These are phyloP conservation scores for Drosophila tropicalis DNA, from an alignment of 1,140 invertebrate species.

Conservation along the genomic window DNA sequence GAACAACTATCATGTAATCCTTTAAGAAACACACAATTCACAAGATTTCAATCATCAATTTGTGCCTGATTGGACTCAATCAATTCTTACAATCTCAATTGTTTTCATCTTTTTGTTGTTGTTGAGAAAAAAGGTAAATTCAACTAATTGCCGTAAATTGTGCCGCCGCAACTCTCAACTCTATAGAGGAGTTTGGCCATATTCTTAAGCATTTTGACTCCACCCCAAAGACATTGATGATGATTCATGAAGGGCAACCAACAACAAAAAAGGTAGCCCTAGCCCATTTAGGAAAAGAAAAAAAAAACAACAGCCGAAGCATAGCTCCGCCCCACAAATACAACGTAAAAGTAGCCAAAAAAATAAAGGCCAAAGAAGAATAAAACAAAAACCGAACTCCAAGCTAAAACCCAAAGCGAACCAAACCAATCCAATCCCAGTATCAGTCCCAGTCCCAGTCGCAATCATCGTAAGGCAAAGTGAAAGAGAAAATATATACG, in stretches of 20 bases:
- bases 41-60: slow-evolving; percentile 40
- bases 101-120: slow-evolving; percentile 28
- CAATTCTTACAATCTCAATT: slow-evolving; percentile 24
- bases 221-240: not conserved
- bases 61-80: slow-evolving; percentile 53
- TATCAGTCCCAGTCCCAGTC: slow-evolving; percentile 6
- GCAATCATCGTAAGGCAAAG: slow-evolving; percentile 24
- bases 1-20: slow-evolving; percentile 54
- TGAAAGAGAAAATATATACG: slow-evolving; percentile 49
- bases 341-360: slow-evolving; percentile 30
- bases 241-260: slow-evolving; percentile 3
- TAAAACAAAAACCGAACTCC: slow-evolving; percentile 40
- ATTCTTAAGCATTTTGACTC: slow-evolving; percentile 15
- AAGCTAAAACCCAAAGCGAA: not conserved
- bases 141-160: slow-evolving; percentile 6
- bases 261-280: not conserved
- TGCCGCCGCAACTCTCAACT: not conserved
- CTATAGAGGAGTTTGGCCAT: slow-evolving; percentile 35
- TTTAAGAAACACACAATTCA: slow-evolving; percentile 51
- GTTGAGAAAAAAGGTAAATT: slow-evolving; percentile 14
- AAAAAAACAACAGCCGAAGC: slow-evolving; percentile 48
- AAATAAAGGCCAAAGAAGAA: slow-evolving; percentile 39
- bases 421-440: slow-evolving; percentile 43
- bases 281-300: slow-evolving; percentile 32
- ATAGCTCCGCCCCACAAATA: slow-evolving; percentile 66